Evolutionary conservation across 2,888 invertebrate genomes (phyloP).

Genomic region (Synergus gifuensis): DNA sequence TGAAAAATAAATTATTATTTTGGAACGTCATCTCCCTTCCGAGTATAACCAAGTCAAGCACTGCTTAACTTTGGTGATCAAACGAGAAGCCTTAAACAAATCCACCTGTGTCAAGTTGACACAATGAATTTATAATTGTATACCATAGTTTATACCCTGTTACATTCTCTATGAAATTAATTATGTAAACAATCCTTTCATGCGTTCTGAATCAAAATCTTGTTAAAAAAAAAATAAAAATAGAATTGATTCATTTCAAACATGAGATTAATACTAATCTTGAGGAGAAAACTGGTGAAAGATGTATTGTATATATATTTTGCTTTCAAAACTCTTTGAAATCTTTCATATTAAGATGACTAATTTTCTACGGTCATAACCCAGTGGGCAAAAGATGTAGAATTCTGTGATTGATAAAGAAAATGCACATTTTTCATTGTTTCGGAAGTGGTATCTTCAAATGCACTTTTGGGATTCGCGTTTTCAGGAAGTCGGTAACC

Average conservation of each 20-base stretch:
- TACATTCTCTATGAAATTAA: too few species aligned
- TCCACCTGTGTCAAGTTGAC: too few species aligned
- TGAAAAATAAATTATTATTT: neutral
- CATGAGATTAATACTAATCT: too few species aligned
- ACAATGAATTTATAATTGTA: too few species aligned
- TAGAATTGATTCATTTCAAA: too few species aligned
- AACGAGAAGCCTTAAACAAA: neutral
- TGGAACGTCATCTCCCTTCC: neutral
- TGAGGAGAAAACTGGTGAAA: neutral
- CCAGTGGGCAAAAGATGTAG: too few species aligned
- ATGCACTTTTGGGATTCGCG: conserved; percentile 31
- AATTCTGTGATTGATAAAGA: neutral
- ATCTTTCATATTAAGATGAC: neutral
- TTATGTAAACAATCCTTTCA: too few species aligned
- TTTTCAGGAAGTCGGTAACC: conserved; percentile 49
- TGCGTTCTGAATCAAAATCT: too few species aligned
- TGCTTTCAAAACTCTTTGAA: neutral
- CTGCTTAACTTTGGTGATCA: neutral
- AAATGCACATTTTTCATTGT: neutral
- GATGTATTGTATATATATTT: neutral
- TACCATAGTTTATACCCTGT: too few species aligned
- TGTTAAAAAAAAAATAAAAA: too few species aligned
- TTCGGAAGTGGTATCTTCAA: neutral
- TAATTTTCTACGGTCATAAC: neutral
- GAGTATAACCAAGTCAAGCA: neutral